Evolutionary conservation across 2,797 vertebrate genomes (phyloP), one percentile per base, ranked within the genome.

Genomic region (Ceryle rudis): DNA sequence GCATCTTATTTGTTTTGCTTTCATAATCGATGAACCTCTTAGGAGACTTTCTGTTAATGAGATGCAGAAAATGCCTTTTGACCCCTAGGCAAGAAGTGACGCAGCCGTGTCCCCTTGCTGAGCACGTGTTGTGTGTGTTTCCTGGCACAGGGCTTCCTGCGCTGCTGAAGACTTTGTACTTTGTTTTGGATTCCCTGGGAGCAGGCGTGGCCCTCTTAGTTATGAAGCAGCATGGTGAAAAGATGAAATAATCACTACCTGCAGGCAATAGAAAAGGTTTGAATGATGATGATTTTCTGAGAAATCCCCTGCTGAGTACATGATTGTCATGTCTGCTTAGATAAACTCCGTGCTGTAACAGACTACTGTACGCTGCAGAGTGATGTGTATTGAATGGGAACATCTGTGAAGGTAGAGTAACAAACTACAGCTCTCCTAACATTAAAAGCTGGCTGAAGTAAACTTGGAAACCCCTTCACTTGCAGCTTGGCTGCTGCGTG

Each of bases 381-480:
- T 51, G 58, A 55, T 93, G 89, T 82, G 71, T 92, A 6, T 35
- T 42, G 86, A 77, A 87, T 93, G 74, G 70, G 64, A 96, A 87
- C 12, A 0, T 77, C 26, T 33, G 0, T 14, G 61, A 64, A 81
- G 39, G n/a, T 28, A 70, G 44, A 92, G 41, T 39, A 47, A 35
- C 39, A 55, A 44, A 19, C 11, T 62, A 2, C 31, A 8, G 2
- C 55, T 66, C 33, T 79, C 9, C 29, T 42, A 9, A 5, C 10
- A 17, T 1, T 65, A 25, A 41, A 66, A 75, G 22, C 29, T 6
- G 25, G 0, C 41, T 66, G 55, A 65, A n/a, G 58, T 14, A 33
- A n/a, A 44, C 15, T 29, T 72, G 71, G 73, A 54, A 20, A 3
- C 39, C 25, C 12, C 22, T 41, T 12, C 19, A 57, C 33, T 16